Percentiles rank a stretch among this genome's conserved stretches.
These are phyloP conservation scores for Kryptolebias ocellatus DNA, from an alignment of 2,797 vertebrate species.

Conservation along the genomic window DNA sequence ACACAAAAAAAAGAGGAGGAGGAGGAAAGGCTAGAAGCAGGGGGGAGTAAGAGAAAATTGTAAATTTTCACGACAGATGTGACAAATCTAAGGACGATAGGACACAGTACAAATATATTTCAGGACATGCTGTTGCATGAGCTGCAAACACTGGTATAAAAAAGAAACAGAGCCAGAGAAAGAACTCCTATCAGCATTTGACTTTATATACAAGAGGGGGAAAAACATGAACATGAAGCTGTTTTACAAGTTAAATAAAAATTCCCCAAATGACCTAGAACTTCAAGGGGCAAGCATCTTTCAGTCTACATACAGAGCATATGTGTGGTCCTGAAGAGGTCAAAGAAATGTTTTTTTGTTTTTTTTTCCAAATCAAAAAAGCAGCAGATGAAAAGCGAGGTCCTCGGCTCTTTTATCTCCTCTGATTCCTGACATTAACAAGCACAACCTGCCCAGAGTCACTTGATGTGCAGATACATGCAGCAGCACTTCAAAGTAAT, in stretches of 20 bases:
- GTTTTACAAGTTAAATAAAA: slow-evolving; percentile 17
- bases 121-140: slow-evolving; percentile 67
- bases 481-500: slow-evolving; percentile 65
- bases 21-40: slow-evolving; percentile 8
- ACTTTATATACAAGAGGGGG: slow-evolving; percentile 4
- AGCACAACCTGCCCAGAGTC: slow-evolving; percentile 66
- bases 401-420: slow-evolving; percentile 65
- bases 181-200: slow-evolving; percentile 36
- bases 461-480: slow-evolving; percentile 44
- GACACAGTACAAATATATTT: slow-evolving; percentile 58
- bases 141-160: slow-evolving; percentile 28
- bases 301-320: slow-evolving; percentile 8
- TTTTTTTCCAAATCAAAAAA: slow-evolving; percentile 42
- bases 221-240: background rate
- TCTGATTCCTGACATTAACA: slow-evolving; percentile 71
- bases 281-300: slow-evolving; percentile 28
- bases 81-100: slow-evolving; percentile 60
- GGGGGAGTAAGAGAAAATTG: slow-evolving; percentile 39
- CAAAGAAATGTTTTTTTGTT: slow-evolving; percentile 43
- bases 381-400: slow-evolving; percentile 44
- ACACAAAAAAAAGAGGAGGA: slow-evolving; percentile 18
- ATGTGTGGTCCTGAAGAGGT: slow-evolving; percentile 43
- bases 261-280: slow-evolving; percentile 34
- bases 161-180: slow-evolving; percentile 31
- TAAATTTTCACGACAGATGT: slow-evolving; percentile 49